These are phyloP conservation scores for Macropus fuliginosus DNA, from an alignment of 2,797 vertebrate genomes.

Conservation along the genomic window DNA sequence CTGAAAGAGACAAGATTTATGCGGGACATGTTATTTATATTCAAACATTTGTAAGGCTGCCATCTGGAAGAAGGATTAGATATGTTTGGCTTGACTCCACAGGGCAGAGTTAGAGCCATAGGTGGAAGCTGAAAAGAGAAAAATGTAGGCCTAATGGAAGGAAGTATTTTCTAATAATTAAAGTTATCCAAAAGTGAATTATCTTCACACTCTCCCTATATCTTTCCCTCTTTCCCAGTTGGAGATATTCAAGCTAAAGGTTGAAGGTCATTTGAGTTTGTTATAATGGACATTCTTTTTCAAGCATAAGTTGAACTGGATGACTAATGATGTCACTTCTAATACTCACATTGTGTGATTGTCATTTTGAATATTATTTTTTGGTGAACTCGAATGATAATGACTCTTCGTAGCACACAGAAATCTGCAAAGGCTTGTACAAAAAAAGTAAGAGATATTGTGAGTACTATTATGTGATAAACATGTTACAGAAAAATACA, in stretches of 20 bases:
- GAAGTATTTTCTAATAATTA: neutral
- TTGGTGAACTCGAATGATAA: neutral
- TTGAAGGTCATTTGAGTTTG: neutral
- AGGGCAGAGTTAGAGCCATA: neutral
- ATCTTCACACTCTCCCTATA: neutral
- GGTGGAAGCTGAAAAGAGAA: neutral
- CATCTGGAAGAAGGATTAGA: neutral
- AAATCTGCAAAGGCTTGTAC: neutral
- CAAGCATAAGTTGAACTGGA: neutral
- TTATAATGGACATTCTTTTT: neutral
- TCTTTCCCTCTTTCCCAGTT: neutral
- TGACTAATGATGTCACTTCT: neutral
- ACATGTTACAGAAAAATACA: neutral
- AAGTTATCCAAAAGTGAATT: neutral
- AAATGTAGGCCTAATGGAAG: neutral
- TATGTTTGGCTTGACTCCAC: neutral
- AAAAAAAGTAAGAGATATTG: neutral
- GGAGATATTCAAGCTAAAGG: neutral
- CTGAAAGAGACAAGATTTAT: neutral
- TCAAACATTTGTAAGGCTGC: neutral
- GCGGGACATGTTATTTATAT: neutral
- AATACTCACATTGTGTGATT: neutral
- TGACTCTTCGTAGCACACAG: neutral
- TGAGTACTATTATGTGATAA: neutral
- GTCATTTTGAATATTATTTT: neutral